Conservation (phyloP, 2,113 vertebrate species). For the Esox niger region DNA sequence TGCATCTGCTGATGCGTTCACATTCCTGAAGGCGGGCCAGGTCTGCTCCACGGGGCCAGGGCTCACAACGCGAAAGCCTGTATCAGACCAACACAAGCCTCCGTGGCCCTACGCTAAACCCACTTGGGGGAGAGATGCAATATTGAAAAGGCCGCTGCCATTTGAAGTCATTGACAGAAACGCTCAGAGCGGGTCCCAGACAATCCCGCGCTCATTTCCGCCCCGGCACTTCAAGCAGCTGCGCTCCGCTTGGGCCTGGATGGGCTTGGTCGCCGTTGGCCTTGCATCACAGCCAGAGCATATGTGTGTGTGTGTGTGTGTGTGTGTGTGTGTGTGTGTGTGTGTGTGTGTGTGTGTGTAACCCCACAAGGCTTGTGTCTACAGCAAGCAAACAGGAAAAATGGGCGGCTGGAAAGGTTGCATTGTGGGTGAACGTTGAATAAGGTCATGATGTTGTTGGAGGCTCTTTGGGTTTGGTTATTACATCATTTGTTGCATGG, state of each 20-base stretch:
- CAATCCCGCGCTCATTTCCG: conserved; percentile 44
- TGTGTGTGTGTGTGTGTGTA: conserved; percentile 4
- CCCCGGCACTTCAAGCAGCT: conserved; percentile 15
- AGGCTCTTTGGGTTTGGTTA: not conserved
- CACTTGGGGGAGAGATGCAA: conserved; percentile 29
- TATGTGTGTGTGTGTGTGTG: conserved; percentile 5
- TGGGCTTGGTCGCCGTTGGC: conserved; percentile 4
- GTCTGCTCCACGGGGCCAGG: conserved; percentile 23
- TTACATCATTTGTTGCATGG: too few species aligned
- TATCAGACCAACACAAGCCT: conserved; percentile 32
- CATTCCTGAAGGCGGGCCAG: conserved; percentile 20
- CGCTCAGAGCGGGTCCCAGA: conserved; percentile 9
- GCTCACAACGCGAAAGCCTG: conserved; percentile 13
- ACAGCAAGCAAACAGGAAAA: conserved; percentile 7
- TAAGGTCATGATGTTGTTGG: not conserved
- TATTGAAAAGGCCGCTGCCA: conserved; percentile 25
- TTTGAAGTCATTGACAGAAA: conserved; percentile 34
- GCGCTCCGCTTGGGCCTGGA: conserved; percentile 9
- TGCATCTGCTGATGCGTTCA: conserved; percentile 21
- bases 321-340: not conserved
- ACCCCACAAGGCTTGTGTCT: not conserved
- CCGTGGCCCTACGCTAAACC: conserved; percentile 17
- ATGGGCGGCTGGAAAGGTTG: conserved; percentile 8
- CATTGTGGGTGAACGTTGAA: conserved; percentile 7
- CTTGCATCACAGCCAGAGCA: not conserved